Base-by-base conservation (phyloP, 2,888 invertebrate genomes). In the Apoda limacodes region DNA sequence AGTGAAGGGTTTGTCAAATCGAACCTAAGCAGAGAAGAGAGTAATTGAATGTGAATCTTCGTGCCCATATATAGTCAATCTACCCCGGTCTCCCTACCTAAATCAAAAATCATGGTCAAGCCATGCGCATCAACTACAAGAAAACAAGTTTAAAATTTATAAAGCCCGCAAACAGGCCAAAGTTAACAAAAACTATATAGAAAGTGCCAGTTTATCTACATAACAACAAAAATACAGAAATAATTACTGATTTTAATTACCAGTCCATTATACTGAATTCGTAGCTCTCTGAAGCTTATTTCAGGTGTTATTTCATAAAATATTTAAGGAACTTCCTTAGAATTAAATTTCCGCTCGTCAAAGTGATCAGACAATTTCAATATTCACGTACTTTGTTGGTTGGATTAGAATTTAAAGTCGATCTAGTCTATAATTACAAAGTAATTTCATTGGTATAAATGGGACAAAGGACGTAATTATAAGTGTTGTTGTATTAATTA, bases 261-360 rank as follows among this genome's bases (percentile, higher is more conserved):
- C 42, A 35, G 37, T 35, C 55, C 52, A 64, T 68, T 62, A 60
- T 50, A 54, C 55, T 41, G 54, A 45, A 50, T 50, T 55, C 53
- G 50, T 50, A 48, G 43, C 40, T 41, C 33, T 37, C 46, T 51
- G 58, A 76, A 75, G 76, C 74, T 66, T 69, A 76, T 75, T 69
- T 69, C 65, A 80, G 72, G 78, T 70, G 80, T 71, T 65, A 72
- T 68, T 69, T 62, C 57, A 71, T 78, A 55, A 75, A 64, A 64
- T 61, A 74, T 78, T 66, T 58, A 74, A 17, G 17, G 5, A 17
- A 54, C 47, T 32, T 40, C 48, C 44, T 54, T 64, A 65, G 17
- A 17, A 69, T 75, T 68, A 65, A 50, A 55, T 60, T 56, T 52
- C 61, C 53, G 55, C 51, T 55, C 53, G 58, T 48, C 50, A 44